Evolutionary conservation across 2,888 invertebrate species (phyloP).

Genomic region (Cheilosia impressa): DNA sequence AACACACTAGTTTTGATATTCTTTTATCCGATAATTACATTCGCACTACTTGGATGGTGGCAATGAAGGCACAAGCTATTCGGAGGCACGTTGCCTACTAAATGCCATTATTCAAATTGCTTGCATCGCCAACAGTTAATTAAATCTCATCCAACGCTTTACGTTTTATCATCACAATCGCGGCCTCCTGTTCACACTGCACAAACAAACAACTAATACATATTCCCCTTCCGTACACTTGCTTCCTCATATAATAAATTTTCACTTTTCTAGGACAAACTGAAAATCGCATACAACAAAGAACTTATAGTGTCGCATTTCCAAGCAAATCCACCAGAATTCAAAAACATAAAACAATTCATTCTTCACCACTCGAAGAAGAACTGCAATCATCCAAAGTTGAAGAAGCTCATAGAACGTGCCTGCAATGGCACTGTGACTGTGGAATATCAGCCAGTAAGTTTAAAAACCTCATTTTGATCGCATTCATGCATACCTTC

Average conservation of each 20-base stretch:
- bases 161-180: no score
- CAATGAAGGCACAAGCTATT: no score
- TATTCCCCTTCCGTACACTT: background rate
- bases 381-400: conserved; percentile 81
- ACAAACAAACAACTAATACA: background rate
- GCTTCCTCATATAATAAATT: background rate
- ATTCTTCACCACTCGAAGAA: conserved; percentile 81
- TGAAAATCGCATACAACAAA: conserved; percentile 81
- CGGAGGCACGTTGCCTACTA: no score
- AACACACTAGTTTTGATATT: no score
- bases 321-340: conserved; percentile 71
- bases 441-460: conserved; percentile 81
- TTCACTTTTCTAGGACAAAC: conserved; percentile 78
- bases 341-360: conserved; percentile 80
- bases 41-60: no score
- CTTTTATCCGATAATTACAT: no score
- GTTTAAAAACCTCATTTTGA: background rate
- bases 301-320: conserved; percentile 80
- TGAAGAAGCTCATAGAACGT: conserved; percentile 80
- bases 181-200: no score
- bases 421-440: conserved; percentile 80
- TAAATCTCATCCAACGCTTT: no score
- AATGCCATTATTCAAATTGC: no score
- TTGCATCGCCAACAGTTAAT: no score
- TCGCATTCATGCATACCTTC: background rate